Evolutionary conservation across 1,140 invertebrate species (phyloP).

Genomic region (Pomacea maculata): DNA sequence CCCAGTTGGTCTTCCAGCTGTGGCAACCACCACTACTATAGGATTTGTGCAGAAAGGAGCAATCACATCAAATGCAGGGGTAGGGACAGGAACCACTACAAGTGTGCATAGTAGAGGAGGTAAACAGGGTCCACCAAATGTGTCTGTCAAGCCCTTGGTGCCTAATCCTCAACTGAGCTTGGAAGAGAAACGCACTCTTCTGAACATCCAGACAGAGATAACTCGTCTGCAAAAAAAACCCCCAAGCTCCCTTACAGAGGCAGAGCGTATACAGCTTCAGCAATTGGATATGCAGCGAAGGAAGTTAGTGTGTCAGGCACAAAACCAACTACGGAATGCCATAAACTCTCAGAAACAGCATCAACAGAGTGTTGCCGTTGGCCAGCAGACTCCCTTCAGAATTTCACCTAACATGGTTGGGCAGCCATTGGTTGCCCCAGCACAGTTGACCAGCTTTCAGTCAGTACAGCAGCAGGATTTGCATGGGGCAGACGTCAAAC

Average conservation of each 20-base stretch:
- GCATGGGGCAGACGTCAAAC: not conserved
- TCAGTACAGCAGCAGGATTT: not conserved
- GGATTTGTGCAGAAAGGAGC: not conserved
- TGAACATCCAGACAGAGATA: slow-evolving; percentile 37
- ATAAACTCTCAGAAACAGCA: slow-evolving; percentile 4
- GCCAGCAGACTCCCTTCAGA: not conserved
- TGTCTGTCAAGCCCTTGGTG: slow-evolving; percentile 2
- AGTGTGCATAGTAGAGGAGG: not conserved
- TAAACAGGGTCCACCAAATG: not conserved
- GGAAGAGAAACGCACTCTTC: slow-evolving; percentile 33
- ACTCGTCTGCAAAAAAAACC: slow-evolving; percentile 29
- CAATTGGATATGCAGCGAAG: slow-evolving; percentile 11
- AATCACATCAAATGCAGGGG: not conserved
- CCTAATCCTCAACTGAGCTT: slow-evolving; percentile 34
- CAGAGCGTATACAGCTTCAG: not conserved
- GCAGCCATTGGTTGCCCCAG: not conserved
- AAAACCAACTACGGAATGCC: slow-evolving; percentile 1
- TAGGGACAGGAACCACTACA: not conserved
- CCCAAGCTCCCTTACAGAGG: slow-evolving; percentile 26
- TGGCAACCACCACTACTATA: not conserved
- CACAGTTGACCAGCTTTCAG: not conserved
- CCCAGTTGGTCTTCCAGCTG: slow-evolving; percentile 7
- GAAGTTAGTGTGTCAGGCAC: slow-evolving; percentile 6
- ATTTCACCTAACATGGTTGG: not conserved
- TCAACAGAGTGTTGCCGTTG: not conserved